phyloP scores from a whole-genome alignment of 1,140 invertebrate genomes.

The Heliothis subflexa region DNA sequence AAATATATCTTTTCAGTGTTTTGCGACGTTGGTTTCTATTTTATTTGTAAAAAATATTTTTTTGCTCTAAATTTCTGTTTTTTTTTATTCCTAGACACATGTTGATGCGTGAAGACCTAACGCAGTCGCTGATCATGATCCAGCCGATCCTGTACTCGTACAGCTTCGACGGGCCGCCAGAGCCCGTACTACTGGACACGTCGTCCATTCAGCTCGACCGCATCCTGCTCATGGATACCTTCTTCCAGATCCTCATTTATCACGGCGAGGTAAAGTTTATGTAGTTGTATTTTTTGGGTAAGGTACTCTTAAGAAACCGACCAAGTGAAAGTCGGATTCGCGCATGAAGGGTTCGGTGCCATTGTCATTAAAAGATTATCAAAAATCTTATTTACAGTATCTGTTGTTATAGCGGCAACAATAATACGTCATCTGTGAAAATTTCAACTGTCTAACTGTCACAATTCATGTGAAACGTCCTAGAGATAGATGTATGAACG shows the following conservation, averaged over 20 bases:
- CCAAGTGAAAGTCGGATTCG: too few species aligned
- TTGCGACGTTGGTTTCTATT: too few species aligned
- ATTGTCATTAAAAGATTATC: too few species aligned
- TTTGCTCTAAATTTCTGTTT: not conserved
- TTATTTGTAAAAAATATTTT: not conserved
- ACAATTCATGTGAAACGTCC: not conserved
- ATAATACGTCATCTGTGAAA: too few species aligned
- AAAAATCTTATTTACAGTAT: too few species aligned
- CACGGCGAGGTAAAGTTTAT: constrained; percentile 94
- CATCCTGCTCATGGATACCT: constrained; percentile 99
- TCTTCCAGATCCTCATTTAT: constrained; percentile 99
- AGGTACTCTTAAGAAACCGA: too few species aligned
- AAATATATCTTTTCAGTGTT: too few species aligned
- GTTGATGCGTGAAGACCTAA: constrained; percentile 98
- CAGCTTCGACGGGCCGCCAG: constrained; percentile 98
- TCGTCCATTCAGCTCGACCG: constrained; percentile 98
- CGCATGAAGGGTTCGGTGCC: too few species aligned
- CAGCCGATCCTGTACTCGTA: constrained; percentile 99
- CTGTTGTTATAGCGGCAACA: too few species aligned
- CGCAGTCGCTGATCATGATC: constrained; percentile 99
- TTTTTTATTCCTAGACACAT: constrained; percentile 91
- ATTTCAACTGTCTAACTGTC: not conserved
- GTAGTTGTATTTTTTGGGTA: not conserved
- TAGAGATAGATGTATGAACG: too few species aligned
- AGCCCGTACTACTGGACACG: constrained; percentile 98